Evolutionary conservation across 2,888 invertebrate genomes (phyloP), one percentile per base, ranked within the genome.

Genomic region (Pheosia gnoma): DNA sequence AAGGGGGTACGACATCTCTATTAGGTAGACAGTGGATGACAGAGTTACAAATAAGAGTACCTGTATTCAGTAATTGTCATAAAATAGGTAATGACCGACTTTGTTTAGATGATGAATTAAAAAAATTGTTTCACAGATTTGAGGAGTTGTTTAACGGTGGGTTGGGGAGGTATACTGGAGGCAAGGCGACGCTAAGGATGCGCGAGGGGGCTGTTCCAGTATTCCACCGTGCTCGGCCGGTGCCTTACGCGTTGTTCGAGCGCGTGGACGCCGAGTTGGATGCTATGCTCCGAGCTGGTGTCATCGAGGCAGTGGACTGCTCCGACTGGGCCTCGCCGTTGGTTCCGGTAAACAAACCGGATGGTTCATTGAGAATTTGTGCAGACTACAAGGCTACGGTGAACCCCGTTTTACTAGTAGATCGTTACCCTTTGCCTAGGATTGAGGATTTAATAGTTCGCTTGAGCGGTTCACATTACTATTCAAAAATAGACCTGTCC

Each of bases 281-380:
- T 5, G 60, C 58, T 0, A 65, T 67, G 66, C 65, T 66, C 53
- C 13, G 58, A 52, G 62, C 59, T 57, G 75, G 72, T 11, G 65
- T 78, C 63, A 72, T 78, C 60, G 71, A 71, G 63, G 75, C 77
- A 1, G 74, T 80, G 10, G 72, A 75, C 37, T 41, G 62, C 61
- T 69, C 75, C 37, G 75, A 77, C 62, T 78, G 73, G 75, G 75
- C 76, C 7, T 63, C 75, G 0, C 72, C 75, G 0, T 41, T 74
- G 38, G 72, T 74, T 1, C 58, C 65, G 0, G 75, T 70, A 6
- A 36, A 51, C 3, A 78, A 79, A 58, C 57, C 70, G 1, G 75
- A 77, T 38, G 79, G 77, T 7, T 55, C 58, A 4, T 36, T 74
- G 6, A 52, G 74, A 0, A 25, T 75, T 25, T 77, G 76, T 60